These are phyloP conservation scores for Onychomys torridus DNA, from an alignment of 2,797 vertebrate species.

Conservation along the genomic window DNA sequence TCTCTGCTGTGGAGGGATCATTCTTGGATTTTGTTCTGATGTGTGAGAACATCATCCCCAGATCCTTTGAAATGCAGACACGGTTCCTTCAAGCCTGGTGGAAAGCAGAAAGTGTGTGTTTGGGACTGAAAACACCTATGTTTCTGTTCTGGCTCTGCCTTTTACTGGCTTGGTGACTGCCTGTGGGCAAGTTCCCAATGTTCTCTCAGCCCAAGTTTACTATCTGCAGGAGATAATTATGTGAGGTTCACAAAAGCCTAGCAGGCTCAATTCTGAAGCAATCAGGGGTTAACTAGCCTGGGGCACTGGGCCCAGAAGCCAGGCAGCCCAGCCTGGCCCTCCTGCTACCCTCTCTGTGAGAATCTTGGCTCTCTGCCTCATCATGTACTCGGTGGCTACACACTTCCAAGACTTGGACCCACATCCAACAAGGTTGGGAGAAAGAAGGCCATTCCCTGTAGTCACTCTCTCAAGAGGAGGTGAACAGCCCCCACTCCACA, in stretches of 20 bases:
- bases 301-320: neutral
- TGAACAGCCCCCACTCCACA: neutral
- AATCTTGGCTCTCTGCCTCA: neutral
- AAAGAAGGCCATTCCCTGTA: neutral
- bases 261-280: neutral
- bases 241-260: neutral
- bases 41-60: neutral
- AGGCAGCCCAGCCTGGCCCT: neutral
- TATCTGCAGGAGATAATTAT: neutral
- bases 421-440: neutral
- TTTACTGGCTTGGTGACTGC: neutral
- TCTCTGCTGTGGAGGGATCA: neutral
- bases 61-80: neutral
- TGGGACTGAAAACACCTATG: neutral
- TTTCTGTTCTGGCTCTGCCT: neutral
- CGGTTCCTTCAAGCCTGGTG: neutral
- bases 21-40: slow-evolving; percentile 10
- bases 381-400: neutral
- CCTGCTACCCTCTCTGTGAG: neutral
- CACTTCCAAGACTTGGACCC: neutral
- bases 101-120: neutral
- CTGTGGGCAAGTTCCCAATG: neutral
- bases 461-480: neutral
- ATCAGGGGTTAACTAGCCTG: neutral
- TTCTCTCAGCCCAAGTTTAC: neutral